These are phyloP conservation scores for Gari tellinella DNA, from an alignment of 2,888 invertebrate species.

Conservation along the genomic window DNA sequence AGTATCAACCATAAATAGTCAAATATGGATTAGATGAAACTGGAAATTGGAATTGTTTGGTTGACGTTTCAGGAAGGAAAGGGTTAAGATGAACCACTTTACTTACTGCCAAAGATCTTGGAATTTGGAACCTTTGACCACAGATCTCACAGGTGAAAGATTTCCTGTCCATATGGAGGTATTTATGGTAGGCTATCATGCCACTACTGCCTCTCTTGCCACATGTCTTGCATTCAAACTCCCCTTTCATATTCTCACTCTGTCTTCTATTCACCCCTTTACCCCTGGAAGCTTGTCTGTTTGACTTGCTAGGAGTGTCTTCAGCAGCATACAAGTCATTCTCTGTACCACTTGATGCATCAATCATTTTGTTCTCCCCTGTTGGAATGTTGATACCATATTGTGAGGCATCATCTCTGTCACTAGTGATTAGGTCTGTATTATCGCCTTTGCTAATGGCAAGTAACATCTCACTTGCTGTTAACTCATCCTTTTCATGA, in stretches of 20 bases:
- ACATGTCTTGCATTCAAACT: slow-evolving; percentile 29
- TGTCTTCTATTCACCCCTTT: neutral
- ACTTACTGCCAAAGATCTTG: slow-evolving; percentile 29
- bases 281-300: neutral
- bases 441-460: slow-evolving; percentile 34
- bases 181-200: slow-evolving; percentile 43
- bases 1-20: no score
- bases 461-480: slow-evolving; percentile 43
- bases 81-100: no score
- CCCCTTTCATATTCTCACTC: neutral
- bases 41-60: no score
- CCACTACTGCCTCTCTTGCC: slow-evolving; percentile 34
- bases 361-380: neutral
- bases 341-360: neutral
- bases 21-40: no score
- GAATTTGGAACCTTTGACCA: slow-evolving; percentile 36
- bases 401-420: neutral
- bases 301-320: neutral
- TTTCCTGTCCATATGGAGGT: slow-evolving; percentile 34
- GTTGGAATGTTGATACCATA: neutral
- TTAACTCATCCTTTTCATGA: slow-evolving; percentile 37
- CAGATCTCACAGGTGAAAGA: slow-evolving; percentile 48
- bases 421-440: neutral
- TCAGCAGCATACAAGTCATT: neutral
- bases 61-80: no score